Evolutionary conservation across 2,888 invertebrate species (phyloP), one percentile per base, ranked within the genome.

Genomic region (Neoscelio sp.): DNA sequence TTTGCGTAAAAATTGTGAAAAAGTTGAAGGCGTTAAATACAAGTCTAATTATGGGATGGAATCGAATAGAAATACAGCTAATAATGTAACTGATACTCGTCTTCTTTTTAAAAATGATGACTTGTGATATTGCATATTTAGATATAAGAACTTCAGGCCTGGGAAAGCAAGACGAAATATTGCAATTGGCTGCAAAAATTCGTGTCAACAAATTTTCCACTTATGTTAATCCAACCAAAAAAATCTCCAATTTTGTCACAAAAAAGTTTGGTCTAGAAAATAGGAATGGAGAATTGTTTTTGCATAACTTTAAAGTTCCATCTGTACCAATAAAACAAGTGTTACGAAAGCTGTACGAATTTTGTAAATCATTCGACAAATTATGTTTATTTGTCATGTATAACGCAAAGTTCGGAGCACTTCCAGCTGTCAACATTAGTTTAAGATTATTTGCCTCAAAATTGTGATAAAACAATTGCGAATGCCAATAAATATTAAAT

Each of bases 361-460:
- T 65, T 52, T 65, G 65, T 23, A 30, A 65, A 10, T 65, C 65
- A 8, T n/a, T 52, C 3, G 42, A 17, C 7, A 65, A 65, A 52
- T 18, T 12, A 5, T 65, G 42, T 30, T 30, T 65, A 20, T 65
- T 65, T 30, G 65, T 42, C 8, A 17, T 13, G 3, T 42, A 52
- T 20, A 52, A 52, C 17, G n/a, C n/a, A n/a, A n/a, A n/a, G n/a
- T n/a, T n/a, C n/a, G n/a, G n/a, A n/a, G n/a, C n/a, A n/a, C n/a
- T n/a, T n/a, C n/a, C n/a, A n/a, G n/a, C n/a, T n/a, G n/a, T n/a
- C n/a, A n/a, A n/a, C n/a, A n/a, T n/a, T n/a, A n/a, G n/a, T n/a
- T n/a, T n/a, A n/a, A n/a, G n/a, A n/a, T n/a, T n/a, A n/a, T n/a
- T n/a, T n/a, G n/a, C n/a, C n/a, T n/a, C n/a, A n/a, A n/a, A n/a